Base-by-base conservation (phyloP, 2,797 vertebrate genomes). In the Amblyraja radiata region DNA sequence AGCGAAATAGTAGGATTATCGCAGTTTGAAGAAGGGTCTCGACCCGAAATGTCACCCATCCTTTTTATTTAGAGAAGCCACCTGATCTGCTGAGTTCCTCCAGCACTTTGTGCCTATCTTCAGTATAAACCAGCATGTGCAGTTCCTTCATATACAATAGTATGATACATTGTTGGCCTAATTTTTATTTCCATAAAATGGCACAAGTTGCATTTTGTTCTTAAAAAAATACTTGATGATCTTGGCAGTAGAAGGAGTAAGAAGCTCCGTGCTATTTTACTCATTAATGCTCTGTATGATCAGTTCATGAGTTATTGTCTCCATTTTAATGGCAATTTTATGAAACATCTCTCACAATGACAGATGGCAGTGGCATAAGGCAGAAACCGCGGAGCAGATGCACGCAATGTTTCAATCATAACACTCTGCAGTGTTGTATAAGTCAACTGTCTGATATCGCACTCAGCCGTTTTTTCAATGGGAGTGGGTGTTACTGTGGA, bases 361-460 rank as follows among this genome's bases (percentile, higher is more conserved):
- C 84, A 88, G 84, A 68, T 88, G 84, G 84, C 7, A 65, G 63
- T 88, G 61, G 84, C 84, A 88, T 88, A 88, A 65, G 84, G 84
- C 63, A 88, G 61, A 88, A 8, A 88, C 68, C 36, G 28, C 5
- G n/a, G 5, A 36, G 84, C 84, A 88, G 84, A 68, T 65, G n/a
- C 84, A 68, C n/a, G 68, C 14, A 7, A 68, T 65, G 84, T 88
- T 68, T 88, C 84, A 68, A 88, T 65, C 61, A 88, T 88, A 68
- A 68, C 61, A 36, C 84, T 21, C 84, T 32, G 14, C 61, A 68
- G 7, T 88, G 84, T 18, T 21, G n/a, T 65, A n/a, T 65, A 18
- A 88, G 32, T 88, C 84, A 7, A 65, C 14, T 18, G 32, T 61
- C 61, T 88, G 28, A 65, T 68, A 36, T 18, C n/a, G 32, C 13